Conservation (phyloP, 2,888 invertebrate species). For the Dorcus hopei region DNA sequence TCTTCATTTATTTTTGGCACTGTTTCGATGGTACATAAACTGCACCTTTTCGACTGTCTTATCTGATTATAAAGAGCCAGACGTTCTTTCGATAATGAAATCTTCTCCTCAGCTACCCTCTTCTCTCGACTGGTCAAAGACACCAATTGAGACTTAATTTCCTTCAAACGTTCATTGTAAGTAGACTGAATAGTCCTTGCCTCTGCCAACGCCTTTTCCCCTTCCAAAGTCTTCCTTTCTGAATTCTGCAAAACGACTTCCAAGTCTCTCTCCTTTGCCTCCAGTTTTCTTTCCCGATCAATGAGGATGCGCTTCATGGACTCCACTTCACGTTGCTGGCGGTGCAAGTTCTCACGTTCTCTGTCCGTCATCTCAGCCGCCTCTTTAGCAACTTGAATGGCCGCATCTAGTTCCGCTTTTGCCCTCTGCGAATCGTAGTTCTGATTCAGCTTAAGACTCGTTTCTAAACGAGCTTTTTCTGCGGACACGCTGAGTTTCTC, state of each 20-base stretch:
- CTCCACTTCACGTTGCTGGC: conserved; percentile 42
- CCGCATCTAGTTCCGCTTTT: conserved; percentile 46
- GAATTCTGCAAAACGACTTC: conserved; percentile 43
- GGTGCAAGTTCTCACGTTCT: conserved; percentile 41
- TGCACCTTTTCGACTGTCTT: conserved; percentile 48
- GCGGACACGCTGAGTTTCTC: conserved; percentile 53
- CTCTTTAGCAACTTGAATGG: conserved; percentile 46
- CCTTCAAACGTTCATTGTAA: conserved; percentile 57
- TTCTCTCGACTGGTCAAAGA: conserved; percentile 58
- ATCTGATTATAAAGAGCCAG: conserved; percentile 53
- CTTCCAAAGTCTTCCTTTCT: conserved; percentile 56
- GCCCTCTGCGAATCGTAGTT: conserved; percentile 42
- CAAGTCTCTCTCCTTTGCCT: conserved; percentile 40
- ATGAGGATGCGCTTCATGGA: conserved; percentile 36
- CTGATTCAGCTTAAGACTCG: conserved; percentile 39
- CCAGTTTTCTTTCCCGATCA: conserved; percentile 37
- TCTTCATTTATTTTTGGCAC: conserved; percentile 5
- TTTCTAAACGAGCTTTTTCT: conserved; percentile 44
- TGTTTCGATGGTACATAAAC: conserved; percentile 37
- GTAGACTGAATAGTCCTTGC: conserved; percentile 46
- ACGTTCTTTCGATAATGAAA: conserved; percentile 58
- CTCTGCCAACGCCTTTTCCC: conserved; percentile 51
- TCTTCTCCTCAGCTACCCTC: conserved; percentile 60
- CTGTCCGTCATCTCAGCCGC: conserved; percentile 43
- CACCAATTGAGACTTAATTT: conserved; percentile 57